phyloP scores from a whole-genome alignment of 1,140 invertebrate genomes.

The Hetaerina americana region DNA sequence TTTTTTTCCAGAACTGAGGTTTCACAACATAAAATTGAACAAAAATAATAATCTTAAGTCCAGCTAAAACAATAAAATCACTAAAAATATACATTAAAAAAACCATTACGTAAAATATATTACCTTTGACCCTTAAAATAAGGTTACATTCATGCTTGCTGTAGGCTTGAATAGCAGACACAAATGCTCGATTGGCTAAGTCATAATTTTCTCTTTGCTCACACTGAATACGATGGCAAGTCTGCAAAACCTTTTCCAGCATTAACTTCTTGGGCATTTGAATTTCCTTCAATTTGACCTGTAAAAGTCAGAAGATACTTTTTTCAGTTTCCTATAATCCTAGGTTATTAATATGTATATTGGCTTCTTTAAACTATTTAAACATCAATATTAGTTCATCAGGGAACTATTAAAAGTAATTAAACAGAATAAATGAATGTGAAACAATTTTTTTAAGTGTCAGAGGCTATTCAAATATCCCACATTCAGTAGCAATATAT shows the following conservation, averaged over 20 bases:
- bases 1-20: too few relatives aligned
- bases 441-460: too few relatives aligned
- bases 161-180: constrained; percentile 89
- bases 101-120: constrained; percentile 4
- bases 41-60: too few relatives aligned
- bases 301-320: neutral
- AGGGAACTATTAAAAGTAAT: neutral
- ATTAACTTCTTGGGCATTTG: neutral
- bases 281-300: neutral
- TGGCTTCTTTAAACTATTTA: neutral
- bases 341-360: neutral
- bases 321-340: too few relatives aligned
- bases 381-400: neutral
- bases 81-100: constrained; percentile 8
- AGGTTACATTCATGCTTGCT: constrained; percentile 91
- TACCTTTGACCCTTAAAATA: constrained; percentile 69
- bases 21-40: too few relatives aligned
- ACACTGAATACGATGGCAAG: constrained; percentile 45
- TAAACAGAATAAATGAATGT: neutral
- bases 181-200: constrained; percentile 83
- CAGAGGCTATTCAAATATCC: too few relatives aligned
- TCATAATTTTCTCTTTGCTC: constrained; percentile 68
- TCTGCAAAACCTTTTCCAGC: constrained; percentile 19
- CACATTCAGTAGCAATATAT: too few relatives aligned
- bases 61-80: too few relatives aligned